Evolutionary conservation across 2,113 vertebrate genomes (phyloP).

Genomic region (Odocoileus virginianus): DNA sequence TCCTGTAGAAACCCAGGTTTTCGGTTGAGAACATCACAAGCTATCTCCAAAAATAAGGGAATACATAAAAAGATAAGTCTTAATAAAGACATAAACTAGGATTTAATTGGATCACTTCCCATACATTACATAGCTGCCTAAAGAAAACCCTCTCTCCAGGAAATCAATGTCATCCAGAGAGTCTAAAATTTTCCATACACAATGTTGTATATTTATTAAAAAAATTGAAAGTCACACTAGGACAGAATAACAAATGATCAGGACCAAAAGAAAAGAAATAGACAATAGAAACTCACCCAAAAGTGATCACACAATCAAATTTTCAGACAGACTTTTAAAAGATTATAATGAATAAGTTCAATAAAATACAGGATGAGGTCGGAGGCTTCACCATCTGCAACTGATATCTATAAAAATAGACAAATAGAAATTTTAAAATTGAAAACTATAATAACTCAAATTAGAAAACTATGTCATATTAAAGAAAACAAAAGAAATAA

Average conservation of each 20-base stretch:
- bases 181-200: not conserved
- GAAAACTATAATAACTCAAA: not conserved
- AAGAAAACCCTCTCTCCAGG: not conserved
- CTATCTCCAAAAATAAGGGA: not conserved
- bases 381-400: not conserved
- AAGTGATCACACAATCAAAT: not conserved
- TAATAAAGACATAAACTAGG: not conserved
- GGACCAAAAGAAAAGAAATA: not conserved
- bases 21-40: not conserved
- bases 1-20: not conserved
- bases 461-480: not conserved
- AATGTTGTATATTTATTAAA: not conserved
- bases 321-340: not conserved
- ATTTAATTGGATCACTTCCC: not conserved
- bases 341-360: not conserved
- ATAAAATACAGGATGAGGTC: not conserved
- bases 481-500: not conserved
- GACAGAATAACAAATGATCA: not conserved
- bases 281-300: not conserved
- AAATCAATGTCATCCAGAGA: not conserved
- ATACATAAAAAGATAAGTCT: not conserved
- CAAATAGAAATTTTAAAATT: not conserved
- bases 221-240: not conserved
- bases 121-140: not conserved
- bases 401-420: not conserved